Evolutionary conservation across 2,113 vertebrate genomes (phyloP).

Genomic region (Pangasianodon hypophthalmus): DNA sequence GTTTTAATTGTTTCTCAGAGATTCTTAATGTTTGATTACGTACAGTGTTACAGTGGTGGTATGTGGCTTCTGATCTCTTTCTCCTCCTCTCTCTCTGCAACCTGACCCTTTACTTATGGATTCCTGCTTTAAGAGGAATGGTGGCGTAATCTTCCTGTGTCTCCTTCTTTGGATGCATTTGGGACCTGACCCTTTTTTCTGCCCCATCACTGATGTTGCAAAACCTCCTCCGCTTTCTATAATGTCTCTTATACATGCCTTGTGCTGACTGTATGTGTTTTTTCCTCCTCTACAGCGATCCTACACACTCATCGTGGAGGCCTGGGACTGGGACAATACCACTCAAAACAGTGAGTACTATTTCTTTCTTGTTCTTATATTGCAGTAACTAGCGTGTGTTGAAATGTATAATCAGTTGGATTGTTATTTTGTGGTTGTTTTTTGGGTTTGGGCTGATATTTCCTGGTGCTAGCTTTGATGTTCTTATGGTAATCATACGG

Average conservation of each 20-base stretch:
- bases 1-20: background rate
- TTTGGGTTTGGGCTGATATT: background rate
- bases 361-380: constrained; percentile 1
- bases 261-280: constrained; percentile 5
- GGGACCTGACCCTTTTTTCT: constrained; percentile 19
- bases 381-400: background rate
- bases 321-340: constrained; percentile 94
- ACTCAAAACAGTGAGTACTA: constrained; percentile 85
- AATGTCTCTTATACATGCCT: background rate
- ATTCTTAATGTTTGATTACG: background rate
- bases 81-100: background rate
- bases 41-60: background rate
- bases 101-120: background rate
- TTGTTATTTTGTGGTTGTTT: background rate
- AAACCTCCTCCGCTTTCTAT: background rate
- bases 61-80: background rate
- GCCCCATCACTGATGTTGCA: background rate
- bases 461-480: background rate
- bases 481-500: background rate
- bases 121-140: background rate
- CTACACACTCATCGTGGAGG: constrained; percentile 89
- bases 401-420: background rate
- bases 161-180: constrained; percentile 2
- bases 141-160: background rate
- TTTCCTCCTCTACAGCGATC: constrained; percentile 78